Conservation (phyloP, 2,888 invertebrate genomes). For the Alentia gelatinosa region DNA sequence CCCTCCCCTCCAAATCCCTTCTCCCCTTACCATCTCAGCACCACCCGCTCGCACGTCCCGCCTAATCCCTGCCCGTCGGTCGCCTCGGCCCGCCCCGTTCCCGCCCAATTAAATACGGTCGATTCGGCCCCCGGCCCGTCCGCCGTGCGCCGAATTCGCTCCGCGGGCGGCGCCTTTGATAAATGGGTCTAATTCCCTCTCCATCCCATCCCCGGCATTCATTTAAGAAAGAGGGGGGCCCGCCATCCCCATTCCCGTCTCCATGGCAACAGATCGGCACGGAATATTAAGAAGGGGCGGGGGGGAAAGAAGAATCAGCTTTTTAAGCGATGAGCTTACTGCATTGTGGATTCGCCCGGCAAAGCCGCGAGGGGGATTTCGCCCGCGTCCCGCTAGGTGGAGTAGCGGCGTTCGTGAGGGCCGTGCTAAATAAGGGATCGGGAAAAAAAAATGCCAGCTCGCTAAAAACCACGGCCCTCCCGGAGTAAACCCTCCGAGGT, state of each 20-base stretch:
- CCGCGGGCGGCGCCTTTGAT: not conserved
- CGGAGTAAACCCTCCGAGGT: slow-evolving; percentile 20
- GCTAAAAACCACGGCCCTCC: not conserved
- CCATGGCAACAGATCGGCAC: slow-evolving; percentile 31
- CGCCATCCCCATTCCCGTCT: not conserved
- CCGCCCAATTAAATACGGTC: slow-evolving; percentile 38
- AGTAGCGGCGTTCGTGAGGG: not conserved
- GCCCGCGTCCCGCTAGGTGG: not conserved
- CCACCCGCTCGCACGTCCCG: too few relatives aligned
- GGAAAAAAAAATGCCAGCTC: not conserved
- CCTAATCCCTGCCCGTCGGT: not conserved
- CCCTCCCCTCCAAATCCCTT: not conserved
- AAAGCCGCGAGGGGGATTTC: slow-evolving; percentile 25
- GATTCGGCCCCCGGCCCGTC: not conserved
- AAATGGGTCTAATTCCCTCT: slow-evolving; percentile 23
- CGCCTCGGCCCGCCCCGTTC: not conserved
- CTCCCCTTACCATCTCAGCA: not conserved
- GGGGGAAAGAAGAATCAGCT: slow-evolving; percentile 39
- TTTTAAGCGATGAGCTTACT: slow-evolving; percentile 46
- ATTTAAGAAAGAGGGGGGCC: slow-evolving; percentile 33
- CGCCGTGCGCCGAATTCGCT: slow-evolving; percentile 2
- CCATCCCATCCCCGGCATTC: slow-evolving; percentile 18
- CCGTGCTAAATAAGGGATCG: slow-evolving; percentile 41
- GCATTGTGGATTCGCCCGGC: slow-evolving; percentile 36
- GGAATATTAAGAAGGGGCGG: slow-evolving; percentile 41